Evolutionary conservation across 2,888 invertebrate species (phyloP), one percentile per base, ranked within the genome.

Genomic region (Drosophila nr. perissopoda): DNA sequence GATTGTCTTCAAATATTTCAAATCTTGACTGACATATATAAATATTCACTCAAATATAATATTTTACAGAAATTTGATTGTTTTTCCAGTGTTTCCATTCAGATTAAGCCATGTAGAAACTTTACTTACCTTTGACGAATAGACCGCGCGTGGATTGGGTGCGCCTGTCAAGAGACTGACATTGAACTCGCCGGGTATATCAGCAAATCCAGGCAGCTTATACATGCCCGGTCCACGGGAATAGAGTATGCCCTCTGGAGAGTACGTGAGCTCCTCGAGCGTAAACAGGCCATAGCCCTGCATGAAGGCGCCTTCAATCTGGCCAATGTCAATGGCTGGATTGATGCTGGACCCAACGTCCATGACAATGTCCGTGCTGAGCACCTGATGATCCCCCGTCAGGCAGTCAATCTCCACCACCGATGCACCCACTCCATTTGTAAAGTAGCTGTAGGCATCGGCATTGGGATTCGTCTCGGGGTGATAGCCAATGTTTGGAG

Each of bases 281-380:
- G 97, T 97, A 89, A 97, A 98, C 65, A 99, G 92, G 2, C 99
- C 99, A 89, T 98, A 98, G 0, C 99, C 99, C 94, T 99, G 98
- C 91, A 98, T 95, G 89, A 98, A 99, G 0, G 95, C 99, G 4
- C 99, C 99, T 94, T 99, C 99, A 21, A 99, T 96, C 94, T 99
- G 99, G 0, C 99, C 99, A 83, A 99, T 97, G 89, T 99, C 99
- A 77, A 99, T 98, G 2, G 99, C 98, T 5, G 99, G 99, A 93
- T 99, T 99, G 63, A 99, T 93, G 93, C 98, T 98, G 82, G 97
- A 96, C 1, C 99, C 99, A 80, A 99, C 94, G 94, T 99, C 99
- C 99, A 99, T 99, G 0, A 99, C 98, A 82, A 99, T 98, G 89
- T 99, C 98, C 1, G 97, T 96, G 88, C 96, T 95, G 40, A 98